Evolutionary conservation across 92 coral and sea anemone genomes (phyloP).

Genomic region (Phymanthus crucifer): DNA sequence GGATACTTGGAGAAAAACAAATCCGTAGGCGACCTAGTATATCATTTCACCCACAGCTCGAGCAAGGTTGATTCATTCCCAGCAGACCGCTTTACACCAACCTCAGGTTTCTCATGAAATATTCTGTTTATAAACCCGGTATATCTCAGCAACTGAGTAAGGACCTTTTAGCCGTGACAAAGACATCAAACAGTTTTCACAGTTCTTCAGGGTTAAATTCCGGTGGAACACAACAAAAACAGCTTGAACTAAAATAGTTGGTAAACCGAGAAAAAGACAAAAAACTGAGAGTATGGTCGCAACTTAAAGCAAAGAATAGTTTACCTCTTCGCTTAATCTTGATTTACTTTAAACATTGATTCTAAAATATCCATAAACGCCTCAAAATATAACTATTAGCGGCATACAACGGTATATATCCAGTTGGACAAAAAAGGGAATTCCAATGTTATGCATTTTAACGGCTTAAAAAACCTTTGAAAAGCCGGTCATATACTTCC

Average conservation of each 20-base stretch:
- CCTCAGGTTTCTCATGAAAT: not conserved
- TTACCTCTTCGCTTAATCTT: not conserved
- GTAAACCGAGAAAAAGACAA: not conserved
- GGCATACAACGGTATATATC: not conserved
- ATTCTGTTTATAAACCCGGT: not conserved
- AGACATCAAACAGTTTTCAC: not conserved
- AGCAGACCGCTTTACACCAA: not conserved
- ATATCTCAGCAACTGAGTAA: not conserved
- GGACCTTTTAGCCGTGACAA: not conserved
- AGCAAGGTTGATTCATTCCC: not conserved
- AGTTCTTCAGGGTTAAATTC: not conserved
- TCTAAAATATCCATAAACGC: not conserved
- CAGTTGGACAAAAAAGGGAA: not conserved
- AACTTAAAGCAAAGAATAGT: not conserved
- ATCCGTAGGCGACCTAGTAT: not conserved
- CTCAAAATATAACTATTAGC: not conserved
- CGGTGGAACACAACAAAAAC: not conserved
- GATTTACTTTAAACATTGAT: not conserved
- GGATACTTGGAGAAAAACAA: slow-evolving; percentile 17
- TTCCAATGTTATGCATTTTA: not conserved
- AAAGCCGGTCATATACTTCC: not conserved
- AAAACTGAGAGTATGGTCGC: not conserved
- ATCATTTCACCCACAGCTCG: not conserved
- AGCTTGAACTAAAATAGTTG: not conserved
- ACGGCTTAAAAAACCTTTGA: not conserved